A percentile compares a stretch with the other conserved stretches of the same genome.
Evolutionary conservation across 2,113 vertebrate species (phyloP).

Genomic region (Mormyrus iriodes): DNA sequence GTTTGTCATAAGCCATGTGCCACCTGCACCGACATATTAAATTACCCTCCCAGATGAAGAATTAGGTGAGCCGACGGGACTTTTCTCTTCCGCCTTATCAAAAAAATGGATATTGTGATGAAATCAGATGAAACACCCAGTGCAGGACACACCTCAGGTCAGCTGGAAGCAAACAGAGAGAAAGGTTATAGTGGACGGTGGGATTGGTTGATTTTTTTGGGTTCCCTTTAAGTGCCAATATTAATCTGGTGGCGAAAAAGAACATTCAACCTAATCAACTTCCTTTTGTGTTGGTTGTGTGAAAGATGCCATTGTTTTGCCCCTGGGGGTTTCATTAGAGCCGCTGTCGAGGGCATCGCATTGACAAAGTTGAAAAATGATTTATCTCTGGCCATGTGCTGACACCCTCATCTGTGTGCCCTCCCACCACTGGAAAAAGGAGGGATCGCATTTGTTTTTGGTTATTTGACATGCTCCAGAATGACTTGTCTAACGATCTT

Average conservation of each 20-base stretch:
- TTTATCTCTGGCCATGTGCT: slow-evolving; percentile 63
- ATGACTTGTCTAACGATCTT: slow-evolving; percentile 61
- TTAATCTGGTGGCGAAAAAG: not conserved
- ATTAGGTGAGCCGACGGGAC: not conserved
- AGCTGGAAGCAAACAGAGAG: not conserved
- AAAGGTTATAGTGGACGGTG: not conserved
- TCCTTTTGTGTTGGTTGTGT: slow-evolving; percentile 25
- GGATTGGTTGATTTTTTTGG: too few species aligned
- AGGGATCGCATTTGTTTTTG: slow-evolving; percentile 38
- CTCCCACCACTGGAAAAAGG: slow-evolving; percentile 24
- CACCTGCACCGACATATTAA: not conserved
- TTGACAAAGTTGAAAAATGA: slow-evolving; percentile 68
- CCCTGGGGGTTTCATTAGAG: slow-evolving; percentile 73
- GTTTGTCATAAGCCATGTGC: not conserved
- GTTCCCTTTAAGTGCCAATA: not conserved
- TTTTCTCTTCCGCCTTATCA: not conserved
- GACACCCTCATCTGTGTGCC: not conserved
- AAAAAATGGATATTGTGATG: slow-evolving; percentile 9
- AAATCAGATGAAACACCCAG: not conserved
- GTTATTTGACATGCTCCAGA: slow-evolving; percentile 62
- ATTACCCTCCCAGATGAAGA: not conserved
- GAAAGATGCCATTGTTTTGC: slow-evolving; percentile 64
- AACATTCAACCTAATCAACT: not conserved
- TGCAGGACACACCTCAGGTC: not conserved
- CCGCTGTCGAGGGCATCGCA: slow-evolving; percentile 40